Base-by-base conservation (phyloP, 1,140 invertebrate genomes). In the Antheraea pernyi region DNA sequence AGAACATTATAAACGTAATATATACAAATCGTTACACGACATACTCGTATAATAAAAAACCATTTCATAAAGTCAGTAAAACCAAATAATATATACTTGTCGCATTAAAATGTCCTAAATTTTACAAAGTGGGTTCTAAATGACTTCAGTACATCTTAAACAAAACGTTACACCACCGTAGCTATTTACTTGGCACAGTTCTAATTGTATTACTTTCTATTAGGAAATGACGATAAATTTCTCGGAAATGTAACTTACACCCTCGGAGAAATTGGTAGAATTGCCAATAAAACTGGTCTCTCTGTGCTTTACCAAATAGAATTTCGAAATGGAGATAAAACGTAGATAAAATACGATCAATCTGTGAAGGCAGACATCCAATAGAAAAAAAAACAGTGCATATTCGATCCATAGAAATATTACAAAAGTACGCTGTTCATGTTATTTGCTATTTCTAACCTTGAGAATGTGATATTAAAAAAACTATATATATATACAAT, bases 121-220 rank as follows among this genome's bases (percentile, higher is more conserved):
- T n/a, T 13, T 53, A 16, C 6, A 53, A 53, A 53, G 16, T 7
- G 46, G 16, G 1, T 9, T 16, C 46, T 6, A 1, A 53, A 53
- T 53, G 11, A 53, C 46, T 53, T 42, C 16, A 6, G 46, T 53
- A 63, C 30, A 30, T 36, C 11, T 63, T 46, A 65, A 65, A 30
- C 19, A 65, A 65, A 65, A 65, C 46, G 64, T 46, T 30, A 19
- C 7, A n/a, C 19, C 39, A 36, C 22, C 19, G 64, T 65, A 39
- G 64, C 19, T 65, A 65, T 65, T 53, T 65, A 65, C 48, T 65
- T 65, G 64, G 37, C 64, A 65, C 64, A 3, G 64, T 48, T 65
- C 64, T 65, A 65, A 65, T 65, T 65, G 64, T 65, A 65, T 65
- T 53, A 39, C 64, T 53, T 22, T 46, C 64, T 65, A 46, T 53